Percentiles rank a stretch among this genome's conserved stretches.
Conservation (phyloP, 1,140 invertebrate genomes). For the Drosophila teissieri region DNA sequence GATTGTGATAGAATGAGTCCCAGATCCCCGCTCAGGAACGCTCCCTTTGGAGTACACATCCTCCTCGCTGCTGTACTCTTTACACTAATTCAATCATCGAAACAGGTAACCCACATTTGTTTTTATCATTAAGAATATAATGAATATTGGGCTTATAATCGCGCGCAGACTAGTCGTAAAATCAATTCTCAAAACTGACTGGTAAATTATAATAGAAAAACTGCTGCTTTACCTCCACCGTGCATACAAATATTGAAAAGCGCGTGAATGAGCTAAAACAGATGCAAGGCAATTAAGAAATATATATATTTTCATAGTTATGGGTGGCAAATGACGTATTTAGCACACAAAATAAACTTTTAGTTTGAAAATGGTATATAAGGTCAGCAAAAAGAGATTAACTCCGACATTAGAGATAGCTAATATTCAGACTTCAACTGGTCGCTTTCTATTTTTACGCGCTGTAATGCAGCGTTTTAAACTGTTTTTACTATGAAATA, state of each 20-base stretch:
- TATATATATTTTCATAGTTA: not conserved
- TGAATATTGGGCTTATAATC: too few relatives aligned
- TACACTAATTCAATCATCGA: conserved; percentile 38
- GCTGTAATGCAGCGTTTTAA: too few relatives aligned
- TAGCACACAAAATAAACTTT: not conserved
- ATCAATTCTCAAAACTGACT: not conserved
- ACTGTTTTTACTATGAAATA: not conserved
- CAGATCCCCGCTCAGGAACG: conserved; percentile 26
- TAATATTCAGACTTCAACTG: not conserved
- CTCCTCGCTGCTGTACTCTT: conserved; percentile 25
- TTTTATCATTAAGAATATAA: not conserved
- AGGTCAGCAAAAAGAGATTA: not conserved
- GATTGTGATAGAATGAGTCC: conserved; percentile 44
- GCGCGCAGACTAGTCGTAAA: not conserved
- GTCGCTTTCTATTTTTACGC: not conserved
- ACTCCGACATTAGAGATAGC: not conserved
- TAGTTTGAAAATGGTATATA: not conserved
- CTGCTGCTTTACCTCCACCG: too few relatives aligned
- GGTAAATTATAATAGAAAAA: not conserved
- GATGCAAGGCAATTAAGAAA: conserved; percentile 23
- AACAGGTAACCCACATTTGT: conserved; percentile 20
- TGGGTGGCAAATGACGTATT: not conserved
- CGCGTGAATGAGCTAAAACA: conserved; percentile 24
- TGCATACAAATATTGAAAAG: conserved; percentile 1
- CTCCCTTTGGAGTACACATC: conserved; percentile 26